These are phyloP conservation scores for Panagrolaimus sp. DNA, from an alignment of 1,140 invertebrate species.

Conservation along the genomic window DNA sequence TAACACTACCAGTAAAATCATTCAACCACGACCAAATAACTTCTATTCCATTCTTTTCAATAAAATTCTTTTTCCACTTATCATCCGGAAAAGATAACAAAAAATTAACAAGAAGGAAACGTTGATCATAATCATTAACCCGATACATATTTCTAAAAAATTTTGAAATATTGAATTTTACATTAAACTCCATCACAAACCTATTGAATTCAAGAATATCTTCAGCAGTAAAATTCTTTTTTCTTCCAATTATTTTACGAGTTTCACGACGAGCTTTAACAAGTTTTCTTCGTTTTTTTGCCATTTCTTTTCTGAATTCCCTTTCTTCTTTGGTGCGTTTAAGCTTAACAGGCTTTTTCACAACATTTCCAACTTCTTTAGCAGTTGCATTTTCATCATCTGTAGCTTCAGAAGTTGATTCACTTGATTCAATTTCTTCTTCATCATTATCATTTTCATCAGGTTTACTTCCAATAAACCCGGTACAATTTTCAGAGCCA, in stretches of 20 bases:
- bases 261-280: neutral
- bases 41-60: neutral
- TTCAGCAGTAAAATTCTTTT: neutral
- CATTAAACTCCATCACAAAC: neutral
- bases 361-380: neutral
- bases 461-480: conserved; percentile 29
- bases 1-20: neutral
- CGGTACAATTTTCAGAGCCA: conserved; percentile 35
- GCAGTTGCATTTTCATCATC: conserved; percentile 18
- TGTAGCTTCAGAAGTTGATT: conserved; percentile 9
- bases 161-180: neutral
- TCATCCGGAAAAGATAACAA: neutral
- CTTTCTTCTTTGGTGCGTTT: neutral
- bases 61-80: neutral
- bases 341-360: neutral
- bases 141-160: neutral
- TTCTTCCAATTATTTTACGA: neutral
- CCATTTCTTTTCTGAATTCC: neutral
- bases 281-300: neutral
- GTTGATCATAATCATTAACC: neutral
- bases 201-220: conserved; percentile 3
- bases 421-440: conserved; percentile 1
- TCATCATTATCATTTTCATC: conserved; percentile 36
- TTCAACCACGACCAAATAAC: neutral
- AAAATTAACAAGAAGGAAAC: neutral